A percentile compares a stretch with the other conserved stretches of the same genome.
These are phyloP conservation scores for Eulemur rubriventer DNA, from an alignment of 2,797 vertebrate genomes.

Conservation along the genomic window DNA sequence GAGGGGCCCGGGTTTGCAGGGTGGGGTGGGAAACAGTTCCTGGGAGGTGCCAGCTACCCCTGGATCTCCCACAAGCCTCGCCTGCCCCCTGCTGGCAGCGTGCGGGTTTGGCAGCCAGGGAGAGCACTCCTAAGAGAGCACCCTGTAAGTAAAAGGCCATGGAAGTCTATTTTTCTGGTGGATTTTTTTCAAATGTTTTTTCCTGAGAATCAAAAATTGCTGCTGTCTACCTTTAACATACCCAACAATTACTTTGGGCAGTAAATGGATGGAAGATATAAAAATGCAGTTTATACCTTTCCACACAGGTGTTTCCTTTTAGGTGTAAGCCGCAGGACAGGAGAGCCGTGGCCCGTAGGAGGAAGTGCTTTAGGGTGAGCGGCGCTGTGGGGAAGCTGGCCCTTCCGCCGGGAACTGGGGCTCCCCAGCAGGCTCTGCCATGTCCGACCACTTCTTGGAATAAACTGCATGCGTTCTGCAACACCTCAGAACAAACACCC, in stretches of 20 bases:
- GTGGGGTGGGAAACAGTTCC: not conserved
- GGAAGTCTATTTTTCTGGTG: not conserved
- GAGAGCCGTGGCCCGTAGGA: not conserved
- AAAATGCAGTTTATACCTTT: not conserved
- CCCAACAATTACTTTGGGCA: not conserved
- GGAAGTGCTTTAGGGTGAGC: not conserved
- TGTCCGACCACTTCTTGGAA: not conserved
- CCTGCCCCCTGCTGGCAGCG: conserved; percentile 23
- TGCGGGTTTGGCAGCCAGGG: not conserved
- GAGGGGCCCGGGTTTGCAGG: too few species aligned
- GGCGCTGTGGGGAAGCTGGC: not conserved
- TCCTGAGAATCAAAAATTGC: not conserved
- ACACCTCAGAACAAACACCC: not conserved
- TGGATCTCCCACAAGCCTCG: not conserved
- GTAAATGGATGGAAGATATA: not conserved
- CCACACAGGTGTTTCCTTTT: not conserved
- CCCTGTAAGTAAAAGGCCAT: not conserved
- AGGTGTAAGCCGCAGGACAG: not conserved
- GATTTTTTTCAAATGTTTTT: not conserved
- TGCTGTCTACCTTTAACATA: not conserved
- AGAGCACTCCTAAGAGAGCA: not conserved
- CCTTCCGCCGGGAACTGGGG: not conserved
- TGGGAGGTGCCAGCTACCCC: not conserved
- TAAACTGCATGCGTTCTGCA: not conserved
- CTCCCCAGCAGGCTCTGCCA: too few species aligned